Evolutionary conservation across 2,113 vertebrate genomes (phyloP), one percentile per base, ranked within the genome.

Genomic region (Abramis brama): DNA sequence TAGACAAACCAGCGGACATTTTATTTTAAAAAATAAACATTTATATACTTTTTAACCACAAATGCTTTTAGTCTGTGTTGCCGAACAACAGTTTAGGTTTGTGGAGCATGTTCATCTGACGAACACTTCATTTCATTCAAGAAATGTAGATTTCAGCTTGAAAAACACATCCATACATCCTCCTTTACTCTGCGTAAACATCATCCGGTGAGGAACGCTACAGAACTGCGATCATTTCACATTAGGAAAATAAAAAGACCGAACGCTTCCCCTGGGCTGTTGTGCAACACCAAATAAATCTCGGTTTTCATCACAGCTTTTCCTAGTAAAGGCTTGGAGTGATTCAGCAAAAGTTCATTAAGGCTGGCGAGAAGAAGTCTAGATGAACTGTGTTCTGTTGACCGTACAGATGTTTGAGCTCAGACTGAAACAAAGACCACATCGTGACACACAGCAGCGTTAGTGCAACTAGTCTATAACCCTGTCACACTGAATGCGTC

Each of bases 281-380:
- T 76, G 83, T 85, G 86, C 85, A 85, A 86, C 73, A 71, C 59
- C 71, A 77, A 86, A 75, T 77, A 43, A 89, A 86, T 89, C 79
- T 71, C n/a, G 77, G 66, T 88, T 85, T 84, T 88, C 79, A 85
- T 77, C 89, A 86, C 82, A 73, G 82, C 86, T 68, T 64, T 87
- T 89, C 33, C 79, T 88, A 88, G 90, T 87, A 89, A 88, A 78
- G 79, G 79, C 89, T 68, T 87, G 88, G 86, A 89, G 79, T 87
- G 57, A 88, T 91, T 68, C 1, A 85, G 89, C 90, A 79, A 80
- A 88, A 75, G 85, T 91, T 78, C 68, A 90, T 86, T 6, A 50
- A 84, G 84, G 89, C 87, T 82, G 79, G 89, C 87, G 86, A 88
- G 88, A 86, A 68, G 11, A 66, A 52, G 79, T 75, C 76, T 82